Conservation (phyloP, 2,888 invertebrate species). For the Prosopocoilus inquinatus region DNA sequence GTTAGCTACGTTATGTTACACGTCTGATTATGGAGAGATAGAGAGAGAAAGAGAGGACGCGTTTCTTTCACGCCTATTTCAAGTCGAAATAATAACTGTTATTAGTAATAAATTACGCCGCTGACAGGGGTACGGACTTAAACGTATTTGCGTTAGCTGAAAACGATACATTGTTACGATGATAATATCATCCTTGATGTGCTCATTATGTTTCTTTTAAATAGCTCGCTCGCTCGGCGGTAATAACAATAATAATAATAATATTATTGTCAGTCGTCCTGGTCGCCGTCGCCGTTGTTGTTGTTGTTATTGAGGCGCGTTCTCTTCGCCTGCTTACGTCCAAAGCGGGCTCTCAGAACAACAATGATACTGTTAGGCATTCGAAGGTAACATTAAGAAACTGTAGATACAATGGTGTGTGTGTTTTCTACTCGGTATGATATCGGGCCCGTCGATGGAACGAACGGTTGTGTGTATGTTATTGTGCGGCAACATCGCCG, state of each 20-base stretch:
- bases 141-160: neutral
- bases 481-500: conserved; percentile 14
- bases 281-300: neutral
- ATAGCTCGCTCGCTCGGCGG: neutral
- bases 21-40: no score
- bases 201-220: conserved; percentile 1
- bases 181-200: conserved; percentile 3
- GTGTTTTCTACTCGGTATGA: conserved; percentile 16
- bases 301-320: conserved; percentile 1
- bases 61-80: no score
- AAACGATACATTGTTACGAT: neutral
- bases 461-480: neutral
- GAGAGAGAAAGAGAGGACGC: no score
- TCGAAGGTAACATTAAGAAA: conserved; percentile 16
- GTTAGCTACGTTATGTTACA: no score
- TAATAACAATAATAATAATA: conserved; percentile 1
- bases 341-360: no score
- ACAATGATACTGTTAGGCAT: neutral
- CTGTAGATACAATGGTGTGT: conserved; percentile 15
- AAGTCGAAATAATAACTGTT: neutral
- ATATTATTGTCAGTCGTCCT: neutral
- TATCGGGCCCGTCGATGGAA: conserved; percentile 1
- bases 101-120: neutral
- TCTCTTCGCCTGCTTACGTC: neutral
- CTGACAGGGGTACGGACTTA: neutral